Conservation (phyloP, 2,113 vertebrate species). For the Eleginops maclovinus region DNA sequence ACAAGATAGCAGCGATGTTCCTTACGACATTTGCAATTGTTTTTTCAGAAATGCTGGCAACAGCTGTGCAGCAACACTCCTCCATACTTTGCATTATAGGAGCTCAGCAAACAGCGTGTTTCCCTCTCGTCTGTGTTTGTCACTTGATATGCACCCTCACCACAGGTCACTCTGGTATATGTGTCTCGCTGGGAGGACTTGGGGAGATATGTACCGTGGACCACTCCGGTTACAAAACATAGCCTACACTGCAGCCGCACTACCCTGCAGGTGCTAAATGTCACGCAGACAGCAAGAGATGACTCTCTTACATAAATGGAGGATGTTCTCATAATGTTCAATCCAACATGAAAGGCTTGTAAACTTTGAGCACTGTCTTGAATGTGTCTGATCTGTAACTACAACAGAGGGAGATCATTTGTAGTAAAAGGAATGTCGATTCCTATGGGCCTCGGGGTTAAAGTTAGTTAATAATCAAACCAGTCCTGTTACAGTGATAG, state of each 20-base stretch:
- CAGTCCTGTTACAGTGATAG: not conserved
- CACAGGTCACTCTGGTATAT: conserved; percentile 42
- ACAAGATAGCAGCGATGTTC: not conserved
- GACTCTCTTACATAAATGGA: conserved; percentile 14
- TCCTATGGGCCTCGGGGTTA: not conserved
- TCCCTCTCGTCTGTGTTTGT: conserved; percentile 67
- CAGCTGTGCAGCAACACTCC: conserved; percentile 15
- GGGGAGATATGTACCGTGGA: conserved; percentile 53
- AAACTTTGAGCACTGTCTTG: conserved; percentile 17
- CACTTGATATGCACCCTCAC: conserved; percentile 49
- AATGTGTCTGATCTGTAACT: conserved; percentile 24
- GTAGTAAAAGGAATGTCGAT: conserved; percentile 24
- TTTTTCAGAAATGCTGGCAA: not conserved
- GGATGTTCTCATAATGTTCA: conserved; percentile 19
- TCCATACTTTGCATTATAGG: conserved; percentile 23
- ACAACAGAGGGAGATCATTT: conserved; percentile 25
- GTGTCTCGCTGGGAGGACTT: conserved; percentile 39
- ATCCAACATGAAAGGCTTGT: not conserved
- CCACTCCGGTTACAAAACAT: conserved; percentile 77
- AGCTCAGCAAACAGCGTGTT: conserved; percentile 50
- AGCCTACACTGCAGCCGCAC: conserved; percentile 43
- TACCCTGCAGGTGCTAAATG: conserved; percentile 65
- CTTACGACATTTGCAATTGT: not conserved
- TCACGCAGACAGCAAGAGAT: conserved; percentile 45
- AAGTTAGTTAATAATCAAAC: conserved; percentile 8